A percentile compares a stretch with the other conserved stretches of the same genome.
Conservation (phyloP, 2,888 invertebrate species). For the Hymenopus coronatus region DNA sequence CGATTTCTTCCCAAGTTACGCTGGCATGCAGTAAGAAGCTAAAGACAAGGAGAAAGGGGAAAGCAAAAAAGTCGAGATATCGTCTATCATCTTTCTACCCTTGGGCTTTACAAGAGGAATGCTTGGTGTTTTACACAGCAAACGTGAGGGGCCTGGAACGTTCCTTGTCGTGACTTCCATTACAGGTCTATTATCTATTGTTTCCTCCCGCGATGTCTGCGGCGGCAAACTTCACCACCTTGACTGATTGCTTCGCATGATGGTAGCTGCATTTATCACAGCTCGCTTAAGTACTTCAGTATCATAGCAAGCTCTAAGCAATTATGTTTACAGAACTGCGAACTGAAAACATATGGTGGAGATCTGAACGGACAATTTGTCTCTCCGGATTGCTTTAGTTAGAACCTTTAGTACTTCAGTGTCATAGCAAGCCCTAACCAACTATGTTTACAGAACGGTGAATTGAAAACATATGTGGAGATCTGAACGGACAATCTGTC, state of each 20-base stretch:
- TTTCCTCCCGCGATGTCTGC: not conserved
- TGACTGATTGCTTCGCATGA: not conserved
- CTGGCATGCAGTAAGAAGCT: not conserved
- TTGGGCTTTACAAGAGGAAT: not conserved
- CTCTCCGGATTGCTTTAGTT: no score
- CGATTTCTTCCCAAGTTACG: not conserved
- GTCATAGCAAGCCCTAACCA: not conserved
- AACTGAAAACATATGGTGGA: no score
- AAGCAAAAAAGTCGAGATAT: not conserved
- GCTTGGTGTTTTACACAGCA: not conserved
- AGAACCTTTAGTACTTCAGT: not conserved
- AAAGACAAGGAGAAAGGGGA: not conserved
- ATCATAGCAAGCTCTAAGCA: not conserved
- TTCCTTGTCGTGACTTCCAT: conserved; percentile 14
- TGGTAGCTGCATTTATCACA: not conserved
- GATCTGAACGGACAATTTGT: no score
- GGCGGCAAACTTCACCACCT: not conserved
- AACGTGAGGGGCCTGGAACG: not conserved
- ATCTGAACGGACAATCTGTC: no score
- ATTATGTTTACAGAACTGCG: no score
- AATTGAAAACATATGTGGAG: no score
- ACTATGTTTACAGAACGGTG: no score
- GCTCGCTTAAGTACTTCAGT: not conserved
- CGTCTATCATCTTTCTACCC: not conserved
- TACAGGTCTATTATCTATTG: conserved; percentile 18